A percentile compares a stretch with the other conserved stretches of the same genome.
These are phyloP conservation scores for Pelodytes ibericus DNA, from an alignment of 2,797 vertebrate species.

Conservation along the genomic window DNA sequence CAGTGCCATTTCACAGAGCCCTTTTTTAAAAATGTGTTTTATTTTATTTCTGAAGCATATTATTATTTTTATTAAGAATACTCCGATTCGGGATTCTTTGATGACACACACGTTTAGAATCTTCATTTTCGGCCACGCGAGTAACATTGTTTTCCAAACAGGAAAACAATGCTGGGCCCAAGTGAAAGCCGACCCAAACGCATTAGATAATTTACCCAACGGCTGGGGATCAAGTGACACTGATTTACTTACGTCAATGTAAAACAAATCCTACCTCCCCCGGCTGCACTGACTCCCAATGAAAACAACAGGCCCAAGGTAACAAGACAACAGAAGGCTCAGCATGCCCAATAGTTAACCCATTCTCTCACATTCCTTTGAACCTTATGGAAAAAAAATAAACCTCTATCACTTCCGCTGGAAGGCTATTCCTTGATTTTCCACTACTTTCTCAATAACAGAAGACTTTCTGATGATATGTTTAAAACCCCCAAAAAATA, in stretches of 20 bases:
- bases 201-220: conserved; percentile 13
- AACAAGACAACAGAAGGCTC: not conserved
- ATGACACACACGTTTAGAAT: not conserved
- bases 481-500: too few relatives aligned
- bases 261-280: conserved; percentile 2
- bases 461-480: too few relatives aligned
- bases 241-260: conserved; percentile 40
- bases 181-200: conserved; percentile 26
- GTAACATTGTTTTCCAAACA: not conserved
- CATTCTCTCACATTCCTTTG: too few relatives aligned
- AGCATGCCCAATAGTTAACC: conserved; percentile 8
- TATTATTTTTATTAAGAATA: not conserved
- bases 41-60: too few relatives aligned
- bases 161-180: conserved; percentile 20
- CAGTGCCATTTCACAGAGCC: too few relatives aligned
- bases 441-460: too few relatives aligned
- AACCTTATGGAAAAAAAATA: too few relatives aligned
- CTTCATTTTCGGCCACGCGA: not conserved
- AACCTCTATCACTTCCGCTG: too few relatives aligned
- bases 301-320: conserved; percentile 10
- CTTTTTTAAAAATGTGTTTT: too few relatives aligned
- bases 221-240: conserved; percentile 20
- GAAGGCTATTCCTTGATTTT: too few relatives aligned
- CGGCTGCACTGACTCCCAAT: not conserved
- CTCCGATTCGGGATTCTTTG: not conserved